These are phyloP conservation scores for Megaceryle torquata DNA, from an alignment of 2,113 vertebrate species.

Conservation along the genomic window DNA sequence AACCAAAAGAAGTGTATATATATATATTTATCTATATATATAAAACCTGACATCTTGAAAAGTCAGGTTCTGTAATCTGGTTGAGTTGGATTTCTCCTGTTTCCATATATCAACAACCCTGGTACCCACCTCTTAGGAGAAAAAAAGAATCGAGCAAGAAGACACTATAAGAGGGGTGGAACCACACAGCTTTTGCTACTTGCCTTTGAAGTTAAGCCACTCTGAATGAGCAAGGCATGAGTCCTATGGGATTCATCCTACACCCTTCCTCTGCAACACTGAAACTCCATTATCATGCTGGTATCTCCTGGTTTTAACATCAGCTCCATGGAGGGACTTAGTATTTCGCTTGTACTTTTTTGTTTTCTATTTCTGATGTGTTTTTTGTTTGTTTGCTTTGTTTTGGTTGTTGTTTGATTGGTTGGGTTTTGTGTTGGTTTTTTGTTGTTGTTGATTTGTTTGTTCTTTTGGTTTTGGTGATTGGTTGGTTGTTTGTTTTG, in stretches of 20 bases:
- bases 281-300: not conserved
- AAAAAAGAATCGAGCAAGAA: not conserved
- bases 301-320: not conserved
- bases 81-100: not conserved
- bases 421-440: too few species aligned
- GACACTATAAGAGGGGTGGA: not conserved
- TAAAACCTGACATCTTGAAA: not conserved
- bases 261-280: not conserved
- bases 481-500: not conserved
- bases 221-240: constrained; percentile 8
- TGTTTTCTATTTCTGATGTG: not conserved
- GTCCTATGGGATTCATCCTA: not conserved
- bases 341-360: not conserved
- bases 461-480: too few species aligned
- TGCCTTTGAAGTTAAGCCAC: constrained; percentile 10
- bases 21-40: not conserved
- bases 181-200: not conserved
- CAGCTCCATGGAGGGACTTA: not conserved
- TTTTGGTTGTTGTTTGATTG: too few species aligned
- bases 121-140: not conserved
- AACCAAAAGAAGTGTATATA: not conserved
- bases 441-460: too few species aligned
- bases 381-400: too few species aligned
- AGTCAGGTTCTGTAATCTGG: not conserved
- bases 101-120: not conserved